A percentile compares a stretch with the other conserved stretches of the same genome.
Evolutionary conservation across 2,888 invertebrate genomes (phyloP).

Genomic region (Slavum lentiscoides): DNA sequence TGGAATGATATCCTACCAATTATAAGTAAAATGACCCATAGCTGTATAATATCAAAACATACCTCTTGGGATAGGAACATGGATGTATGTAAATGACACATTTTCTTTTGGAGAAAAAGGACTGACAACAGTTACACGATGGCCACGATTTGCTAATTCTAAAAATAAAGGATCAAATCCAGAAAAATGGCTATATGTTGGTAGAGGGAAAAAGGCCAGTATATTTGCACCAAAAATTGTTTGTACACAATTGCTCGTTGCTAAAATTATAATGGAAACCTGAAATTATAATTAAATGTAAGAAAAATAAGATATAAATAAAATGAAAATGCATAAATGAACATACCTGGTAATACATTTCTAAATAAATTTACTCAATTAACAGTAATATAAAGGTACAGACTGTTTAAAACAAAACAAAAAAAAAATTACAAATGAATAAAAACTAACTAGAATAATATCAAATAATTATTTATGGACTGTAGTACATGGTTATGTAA

Average conservation of each 20-base stretch:
- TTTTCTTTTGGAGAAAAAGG: neutral
- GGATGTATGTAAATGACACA: neutral
- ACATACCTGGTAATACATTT: neutral
- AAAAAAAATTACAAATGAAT: neutral
- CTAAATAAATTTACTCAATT: neutral
- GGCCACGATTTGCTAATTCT: constrained; percentile 1
- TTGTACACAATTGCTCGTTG: neutral
- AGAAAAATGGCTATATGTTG: constrained; percentile 16
- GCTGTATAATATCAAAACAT: neutral
- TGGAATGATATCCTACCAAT: too few relatives aligned
- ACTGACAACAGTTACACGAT: constrained; percentile 20
- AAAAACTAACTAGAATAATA: too few relatives aligned
- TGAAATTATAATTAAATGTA: neutral
- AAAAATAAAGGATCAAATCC: constrained; percentile 11
- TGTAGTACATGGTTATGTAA: too few relatives aligned
- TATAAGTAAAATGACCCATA: too few relatives aligned
- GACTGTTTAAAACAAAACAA: too few relatives aligned
- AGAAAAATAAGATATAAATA: neutral
- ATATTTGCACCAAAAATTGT: neutral
- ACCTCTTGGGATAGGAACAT: neutral
- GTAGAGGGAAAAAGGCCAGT: constrained; percentile 27
- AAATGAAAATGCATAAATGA: neutral
- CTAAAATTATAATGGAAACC: neutral
- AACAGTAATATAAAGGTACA: neutral
- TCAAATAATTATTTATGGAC: too few relatives aligned